phyloP scores from a whole-genome alignment of 2,888 invertebrate species.

The Acheta domesticus region DNA sequence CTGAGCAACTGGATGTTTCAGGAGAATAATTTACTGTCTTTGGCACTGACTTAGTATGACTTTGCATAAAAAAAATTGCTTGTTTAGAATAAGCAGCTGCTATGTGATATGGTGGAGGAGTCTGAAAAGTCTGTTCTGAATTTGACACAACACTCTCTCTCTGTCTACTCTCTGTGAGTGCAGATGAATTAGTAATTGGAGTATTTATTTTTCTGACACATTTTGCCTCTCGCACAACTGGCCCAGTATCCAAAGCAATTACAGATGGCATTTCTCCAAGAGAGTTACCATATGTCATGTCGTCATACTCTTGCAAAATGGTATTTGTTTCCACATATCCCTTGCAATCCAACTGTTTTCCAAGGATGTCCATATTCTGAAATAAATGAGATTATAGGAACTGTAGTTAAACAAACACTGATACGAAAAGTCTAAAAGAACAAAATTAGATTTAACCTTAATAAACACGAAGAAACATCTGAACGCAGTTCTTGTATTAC shows the following conservation, averaged over 20 bases:
- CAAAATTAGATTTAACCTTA: too few species aligned
- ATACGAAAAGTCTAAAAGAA: background rate
- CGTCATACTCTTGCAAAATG: background rate
- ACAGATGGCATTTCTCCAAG: constrained; percentile 39
- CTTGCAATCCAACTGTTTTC: background rate
- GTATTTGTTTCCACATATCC: background rate
- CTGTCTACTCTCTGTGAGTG: background rate
- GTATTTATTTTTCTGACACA: constrained; percentile 41
- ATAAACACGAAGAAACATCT: too few species aligned
- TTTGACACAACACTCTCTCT: constrained; percentile 18
- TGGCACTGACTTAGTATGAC: background rate
- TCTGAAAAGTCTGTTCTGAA: constrained; percentile 25
- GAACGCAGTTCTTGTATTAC: too few species aligned
- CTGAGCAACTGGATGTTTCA: background rate
- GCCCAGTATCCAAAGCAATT: constrained; percentile 45
- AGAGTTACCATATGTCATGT: background rate
- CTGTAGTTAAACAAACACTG: background rate
- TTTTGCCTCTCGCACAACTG: constrained; percentile 47
- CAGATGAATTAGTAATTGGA: background rate
- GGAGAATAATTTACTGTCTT: constrained; percentile 1
- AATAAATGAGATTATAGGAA: background rate
- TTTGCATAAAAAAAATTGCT: constrained; percentile 59
- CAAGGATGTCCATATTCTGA: background rate
- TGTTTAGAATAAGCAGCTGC: constrained; percentile 80
- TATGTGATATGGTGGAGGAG: constrained; percentile 79